Evolutionary conservation across 2,888 invertebrate genomes (phyloP).

Genomic region (Ophion slaviceki): DNA sequence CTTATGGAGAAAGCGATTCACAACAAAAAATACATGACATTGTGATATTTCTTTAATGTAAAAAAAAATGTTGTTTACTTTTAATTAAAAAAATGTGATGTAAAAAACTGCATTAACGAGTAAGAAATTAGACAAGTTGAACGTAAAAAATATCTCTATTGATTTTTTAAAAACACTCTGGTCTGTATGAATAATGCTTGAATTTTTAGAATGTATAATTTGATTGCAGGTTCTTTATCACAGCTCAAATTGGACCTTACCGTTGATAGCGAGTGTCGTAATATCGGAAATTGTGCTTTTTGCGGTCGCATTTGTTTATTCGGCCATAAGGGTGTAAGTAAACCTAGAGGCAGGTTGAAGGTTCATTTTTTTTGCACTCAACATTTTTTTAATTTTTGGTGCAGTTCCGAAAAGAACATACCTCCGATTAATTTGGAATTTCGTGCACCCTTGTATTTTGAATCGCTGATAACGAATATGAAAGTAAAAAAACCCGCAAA

Average conservation of each 20-base stretch:
- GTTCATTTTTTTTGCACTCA: not conserved
- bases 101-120: no score
- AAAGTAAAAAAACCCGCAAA: no score
- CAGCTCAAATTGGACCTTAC: conserved; percentile 86
- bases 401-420: no score
- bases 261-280: conserved; percentile 85
- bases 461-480: no score
- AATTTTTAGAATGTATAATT: not conserved
- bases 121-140: not conserved
- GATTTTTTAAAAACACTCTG: not conserved
- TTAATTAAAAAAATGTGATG: no score
- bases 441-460: no score
- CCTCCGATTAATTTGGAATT: no score
- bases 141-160: not conserved
- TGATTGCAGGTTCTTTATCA: conserved; percentile 79
- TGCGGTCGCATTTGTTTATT: conserved; percentile 85
- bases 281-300: conserved; percentile 86
- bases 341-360: not conserved
- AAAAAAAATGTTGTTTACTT: no score
- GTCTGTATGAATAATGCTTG: not conserved
- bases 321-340: conserved; percentile 86
- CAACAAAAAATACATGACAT: not conserved
- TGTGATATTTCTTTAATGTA: no score
- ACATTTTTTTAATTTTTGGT: not conserved
- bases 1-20: not conserved